Percentiles rank a stretch among this genome's conserved stretches.
Evolutionary conservation across 2,113 vertebrate genomes (phyloP).

Genomic region (Pterophyllum scalare): DNA sequence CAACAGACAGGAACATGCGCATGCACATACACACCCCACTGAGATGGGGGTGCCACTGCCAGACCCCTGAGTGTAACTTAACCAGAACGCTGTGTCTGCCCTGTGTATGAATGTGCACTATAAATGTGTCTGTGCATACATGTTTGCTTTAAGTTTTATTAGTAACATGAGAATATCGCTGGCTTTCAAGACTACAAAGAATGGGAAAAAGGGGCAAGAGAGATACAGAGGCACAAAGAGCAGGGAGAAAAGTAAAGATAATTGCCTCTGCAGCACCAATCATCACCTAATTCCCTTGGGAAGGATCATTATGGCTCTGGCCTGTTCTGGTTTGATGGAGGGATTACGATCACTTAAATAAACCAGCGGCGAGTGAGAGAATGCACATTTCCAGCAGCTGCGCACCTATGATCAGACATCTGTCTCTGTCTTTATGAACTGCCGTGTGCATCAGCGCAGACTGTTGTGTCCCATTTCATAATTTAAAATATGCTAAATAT

Average conservation of each 20-base stretch:
- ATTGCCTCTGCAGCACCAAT: slow-evolving; percentile 71
- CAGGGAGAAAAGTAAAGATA: slow-evolving; percentile 53
- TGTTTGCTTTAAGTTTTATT: slow-evolving; percentile 50
- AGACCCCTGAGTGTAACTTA: slow-evolving; percentile 64
- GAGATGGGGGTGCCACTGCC: slow-evolving; percentile 55
- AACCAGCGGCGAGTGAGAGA: slow-evolving; percentile 76
- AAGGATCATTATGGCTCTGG: slow-evolving; percentile 74
- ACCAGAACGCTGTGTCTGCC: slow-evolving; percentile 58
- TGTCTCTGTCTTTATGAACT: slow-evolving; percentile 33
- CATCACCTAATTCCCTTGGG: slow-evolving; percentile 71
- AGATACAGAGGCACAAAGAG: slow-evolving; percentile 24
- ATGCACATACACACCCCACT: slow-evolving; percentile 42
- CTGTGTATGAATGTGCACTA: background rate
- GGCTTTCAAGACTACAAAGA: slow-evolving; percentile 37
- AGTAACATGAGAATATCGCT: slow-evolving; percentile 49
- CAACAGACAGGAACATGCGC: slow-evolving; percentile 48
- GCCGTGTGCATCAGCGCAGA: background rate
- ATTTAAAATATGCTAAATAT: slow-evolving; percentile 21
- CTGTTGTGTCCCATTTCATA: slow-evolving; percentile 25
- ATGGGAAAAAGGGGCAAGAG: background rate
- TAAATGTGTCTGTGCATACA: slow-evolving; percentile 15
- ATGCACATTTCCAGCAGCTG: slow-evolving; percentile 70
- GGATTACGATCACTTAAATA: slow-evolving; percentile 78
- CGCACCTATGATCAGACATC: slow-evolving; percentile 42
- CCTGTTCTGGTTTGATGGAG: slow-evolving; percentile 64